Base-by-base conservation (phyloP, 2,797 vertebrate species). In the Xenops minutus region DNA sequence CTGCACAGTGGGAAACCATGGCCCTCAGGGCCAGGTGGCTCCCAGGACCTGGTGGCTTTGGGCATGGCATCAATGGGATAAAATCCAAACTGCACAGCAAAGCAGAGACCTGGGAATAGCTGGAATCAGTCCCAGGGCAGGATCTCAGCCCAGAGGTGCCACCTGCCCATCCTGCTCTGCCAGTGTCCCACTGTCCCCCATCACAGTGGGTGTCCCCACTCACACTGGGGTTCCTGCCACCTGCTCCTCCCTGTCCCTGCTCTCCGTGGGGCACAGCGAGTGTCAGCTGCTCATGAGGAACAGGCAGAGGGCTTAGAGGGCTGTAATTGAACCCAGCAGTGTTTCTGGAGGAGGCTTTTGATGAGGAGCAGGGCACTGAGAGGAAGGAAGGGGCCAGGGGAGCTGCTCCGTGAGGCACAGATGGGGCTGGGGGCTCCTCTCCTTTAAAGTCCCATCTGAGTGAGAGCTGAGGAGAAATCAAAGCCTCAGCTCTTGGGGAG, bases 1-100 rank as follows among this genome's bases (percentile, higher is more conserved):
- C 72, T 6, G 44, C 39, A 11, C 51, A 1, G 58, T 4, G 1
- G 19, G 69, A 37, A 44, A 30, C 5, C 0, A 0, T 0, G 2
- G 55, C 24, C 61, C 59, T 58, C 2, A 2, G 41, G 15, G 32
- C 71, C 2, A 0, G 19, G 44, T 3, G 23, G 61, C 41, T 24
- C 56, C 10, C 36, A 32, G 52, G 56, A 52, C 36, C 3, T 2
- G 2, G 30, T 21, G 55, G 15, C 85, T 64, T 61, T 39, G 71
- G 44, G 76, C 12, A 1, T 12, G 7, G 29, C 83, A 17, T 4
- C 26, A 7, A 0, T 1, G 56, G 46, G 23, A 8, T 32, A 9
- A 8, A n/a, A 20, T 21, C 13, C 75, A 4, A 24, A 51, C 30
- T 4, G 0, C 30, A 14, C 16, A 0, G 8, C 36, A 10, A 14